These are phyloP conservation scores for Epirrhoe tristata DNA, from an alignment of 2,888 invertebrate species.

Conservation along the genomic window DNA sequence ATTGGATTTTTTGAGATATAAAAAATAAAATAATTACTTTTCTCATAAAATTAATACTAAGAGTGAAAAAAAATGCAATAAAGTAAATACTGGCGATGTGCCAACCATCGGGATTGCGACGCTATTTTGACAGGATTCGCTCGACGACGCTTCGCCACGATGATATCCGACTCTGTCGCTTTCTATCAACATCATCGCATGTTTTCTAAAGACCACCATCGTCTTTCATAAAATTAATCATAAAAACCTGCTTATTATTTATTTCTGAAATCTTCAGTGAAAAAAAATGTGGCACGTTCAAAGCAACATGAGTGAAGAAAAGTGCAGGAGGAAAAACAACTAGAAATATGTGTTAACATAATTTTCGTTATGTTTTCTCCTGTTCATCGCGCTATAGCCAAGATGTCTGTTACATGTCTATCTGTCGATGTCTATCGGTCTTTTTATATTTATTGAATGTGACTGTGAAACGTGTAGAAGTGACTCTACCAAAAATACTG, in stretches of 20 bases:
- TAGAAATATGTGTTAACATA: background rate
- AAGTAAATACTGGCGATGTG: constrained; percentile 67
- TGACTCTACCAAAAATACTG: background rate
- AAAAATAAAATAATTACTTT: constrained; percentile 58
- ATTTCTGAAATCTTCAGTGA: background rate
- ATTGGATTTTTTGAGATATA: constrained; percentile 49
- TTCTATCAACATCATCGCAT: constrained; percentile 31
- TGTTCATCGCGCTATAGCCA: background rate
- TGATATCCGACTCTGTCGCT: constrained; percentile 48
- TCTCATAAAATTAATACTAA: constrained; percentile 59
- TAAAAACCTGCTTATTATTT: background rate
- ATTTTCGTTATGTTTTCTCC: background rate
- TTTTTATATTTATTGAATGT: background rate
- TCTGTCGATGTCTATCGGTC: background rate
- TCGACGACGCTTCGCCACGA: background rate
- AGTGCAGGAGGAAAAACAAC: too few species aligned
- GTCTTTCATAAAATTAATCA: background rate
- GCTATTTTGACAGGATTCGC: constrained; percentile 65
- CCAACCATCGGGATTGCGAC: constrained; percentile 69
- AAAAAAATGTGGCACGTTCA: background rate
- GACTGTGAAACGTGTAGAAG: background rate
- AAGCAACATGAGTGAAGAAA: too few species aligned
- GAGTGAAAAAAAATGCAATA: constrained; percentile 65
- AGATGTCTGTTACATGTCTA: background rate
- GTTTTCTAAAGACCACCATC: constrained; percentile 3